phyloP scores from a whole-genome alignment of 2,888 invertebrate species.

The Bhutanitis thaidina region DNA sequence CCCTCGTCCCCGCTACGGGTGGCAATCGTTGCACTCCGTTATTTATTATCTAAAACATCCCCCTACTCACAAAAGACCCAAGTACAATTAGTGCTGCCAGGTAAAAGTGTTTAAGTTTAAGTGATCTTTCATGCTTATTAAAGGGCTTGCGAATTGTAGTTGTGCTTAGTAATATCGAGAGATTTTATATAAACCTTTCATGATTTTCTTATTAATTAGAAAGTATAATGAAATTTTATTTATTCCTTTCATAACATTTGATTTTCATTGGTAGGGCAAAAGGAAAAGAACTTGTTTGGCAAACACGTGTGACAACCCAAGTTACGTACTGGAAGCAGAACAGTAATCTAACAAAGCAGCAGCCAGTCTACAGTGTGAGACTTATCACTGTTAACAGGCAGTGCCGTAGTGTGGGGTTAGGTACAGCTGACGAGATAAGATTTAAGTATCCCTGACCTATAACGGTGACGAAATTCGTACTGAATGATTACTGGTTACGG shows the following conservation, averaged over 20 bases:
- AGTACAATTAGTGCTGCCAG: slow-evolving; percentile 12
- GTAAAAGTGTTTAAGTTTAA: slow-evolving; percentile 23
- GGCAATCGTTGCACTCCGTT: slow-evolving; percentile 77
- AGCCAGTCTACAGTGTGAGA: slow-evolving; percentile 26
- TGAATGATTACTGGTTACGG: slow-evolving; percentile 38
- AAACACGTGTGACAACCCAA: slow-evolving; percentile 20
- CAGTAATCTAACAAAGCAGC: slow-evolving; percentile 23
- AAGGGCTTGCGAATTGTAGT: no score
- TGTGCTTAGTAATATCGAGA: no score
- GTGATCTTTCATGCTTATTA: no score
- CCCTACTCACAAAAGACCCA: slow-evolving; percentile 29
- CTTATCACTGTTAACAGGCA: slow-evolving; percentile 25
- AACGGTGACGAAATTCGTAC: slow-evolving; percentile 42
- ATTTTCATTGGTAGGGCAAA: no score
- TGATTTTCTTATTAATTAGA: no score
- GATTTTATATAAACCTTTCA: no score
- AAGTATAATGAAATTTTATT: no score
- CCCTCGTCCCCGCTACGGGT: slow-evolving; percentile 62
- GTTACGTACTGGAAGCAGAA: background rate
- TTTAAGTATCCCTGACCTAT: slow-evolving; percentile 46
- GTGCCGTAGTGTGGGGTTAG: slow-evolving; percentile 32
- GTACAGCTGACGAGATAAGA: slow-evolving; percentile 54
- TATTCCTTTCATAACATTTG: no score
- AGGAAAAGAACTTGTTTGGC: no score
- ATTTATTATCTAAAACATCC: slow-evolving; percentile 75